Conservation (phyloP, 1,140 invertebrate species). For the Philaenus spumarius region DNA sequence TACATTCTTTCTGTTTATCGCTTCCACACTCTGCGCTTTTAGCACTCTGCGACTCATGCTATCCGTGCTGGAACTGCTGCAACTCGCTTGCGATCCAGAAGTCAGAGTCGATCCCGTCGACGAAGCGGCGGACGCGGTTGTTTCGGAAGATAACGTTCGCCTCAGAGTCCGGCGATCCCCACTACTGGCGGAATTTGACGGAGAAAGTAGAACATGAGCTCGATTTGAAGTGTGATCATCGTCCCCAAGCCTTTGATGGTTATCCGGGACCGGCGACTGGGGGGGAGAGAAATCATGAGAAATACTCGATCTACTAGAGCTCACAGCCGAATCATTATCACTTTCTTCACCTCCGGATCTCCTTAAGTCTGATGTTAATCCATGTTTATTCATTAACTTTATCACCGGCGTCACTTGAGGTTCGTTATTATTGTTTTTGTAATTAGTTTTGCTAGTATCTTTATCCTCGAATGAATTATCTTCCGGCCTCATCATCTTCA, state of each 20-base stretch:
- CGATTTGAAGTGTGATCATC: neutral
- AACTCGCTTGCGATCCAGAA: slow-evolving; percentile 54
- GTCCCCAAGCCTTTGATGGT: slow-evolving; percentile 31
- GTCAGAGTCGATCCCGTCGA: slow-evolving; percentile 51
- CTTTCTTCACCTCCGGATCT: slow-evolving; percentile 55
- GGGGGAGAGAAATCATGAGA: slow-evolving; percentile 60
- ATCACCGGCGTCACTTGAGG: slow-evolving; percentile 18
- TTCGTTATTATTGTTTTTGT: slow-evolving; percentile 2
- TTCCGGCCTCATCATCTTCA: slow-evolving; percentile 15
- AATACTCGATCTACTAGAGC: slow-evolving; percentile 64
- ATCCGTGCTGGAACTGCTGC: slow-evolving; percentile 49
- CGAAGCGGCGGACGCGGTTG: slow-evolving; percentile 51
- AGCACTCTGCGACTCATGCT: slow-evolving; percentile 51
- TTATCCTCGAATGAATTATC: slow-evolving; percentile 2
- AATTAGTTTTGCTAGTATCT: slow-evolving; percentile 5
- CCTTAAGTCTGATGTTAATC: slow-evolving; percentile 22
- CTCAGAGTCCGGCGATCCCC: slow-evolving; percentile 34
- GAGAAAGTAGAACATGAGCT: slow-evolving; percentile 5
- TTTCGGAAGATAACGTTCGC: slow-evolving; percentile 53
- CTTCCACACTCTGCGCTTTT: slow-evolving; percentile 69
- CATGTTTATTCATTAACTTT: slow-evolving; percentile 21
- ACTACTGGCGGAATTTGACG: slow-evolving; percentile 22
- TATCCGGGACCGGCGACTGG: slow-evolving; percentile 43
- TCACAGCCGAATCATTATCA: slow-evolving; percentile 80
- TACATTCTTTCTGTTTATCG: slow-evolving; percentile 79